phyloP scores from a whole-genome alignment of 2,888 invertebrate genomes.

The Oligia fasciuncula region DNA sequence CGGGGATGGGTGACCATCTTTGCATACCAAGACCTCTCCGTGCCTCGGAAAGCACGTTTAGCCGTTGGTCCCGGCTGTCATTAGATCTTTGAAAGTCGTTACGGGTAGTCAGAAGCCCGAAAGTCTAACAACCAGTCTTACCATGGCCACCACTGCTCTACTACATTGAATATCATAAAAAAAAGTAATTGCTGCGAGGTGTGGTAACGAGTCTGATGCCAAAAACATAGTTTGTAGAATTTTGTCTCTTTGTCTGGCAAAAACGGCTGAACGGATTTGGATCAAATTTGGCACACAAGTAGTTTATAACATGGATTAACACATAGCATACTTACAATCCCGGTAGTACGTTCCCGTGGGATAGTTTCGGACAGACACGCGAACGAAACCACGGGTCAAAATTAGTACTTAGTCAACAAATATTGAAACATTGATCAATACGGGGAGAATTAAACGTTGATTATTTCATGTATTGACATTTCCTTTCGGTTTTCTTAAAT shows the following conservation, averaged over 20 bases:
- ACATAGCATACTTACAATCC: background rate
- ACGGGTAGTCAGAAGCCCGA: too few species aligned
- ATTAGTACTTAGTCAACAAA: constrained; percentile 60
- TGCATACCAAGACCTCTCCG: too few species aligned
- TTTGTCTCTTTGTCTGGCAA: background rate
- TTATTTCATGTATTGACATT: constrained; percentile 52
- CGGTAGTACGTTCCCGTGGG: background rate
- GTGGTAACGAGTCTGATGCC: too few species aligned
- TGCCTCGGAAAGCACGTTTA: too few species aligned
- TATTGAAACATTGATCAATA: constrained; percentile 44
- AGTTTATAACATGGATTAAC: background rate
- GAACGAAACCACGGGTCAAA: background rate
- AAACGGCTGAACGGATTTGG: background rate
- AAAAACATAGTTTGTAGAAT: too few species aligned
- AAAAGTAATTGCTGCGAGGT: too few species aligned
- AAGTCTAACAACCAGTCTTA: too few species aligned
- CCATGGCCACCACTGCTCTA: too few species aligned
- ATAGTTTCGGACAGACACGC: background rate
- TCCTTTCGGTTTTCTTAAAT: constrained; percentile 32
- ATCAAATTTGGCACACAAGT: background rate
- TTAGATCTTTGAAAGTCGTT: too few species aligned
- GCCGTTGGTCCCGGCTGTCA: too few species aligned
- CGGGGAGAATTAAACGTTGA: constrained; percentile 43
- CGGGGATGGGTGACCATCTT: too few species aligned
- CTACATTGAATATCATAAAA: too few species aligned